Base-by-base conservation (phyloP, 2,888 invertebrate genomes). In the Mythimna loreyi region DNA sequence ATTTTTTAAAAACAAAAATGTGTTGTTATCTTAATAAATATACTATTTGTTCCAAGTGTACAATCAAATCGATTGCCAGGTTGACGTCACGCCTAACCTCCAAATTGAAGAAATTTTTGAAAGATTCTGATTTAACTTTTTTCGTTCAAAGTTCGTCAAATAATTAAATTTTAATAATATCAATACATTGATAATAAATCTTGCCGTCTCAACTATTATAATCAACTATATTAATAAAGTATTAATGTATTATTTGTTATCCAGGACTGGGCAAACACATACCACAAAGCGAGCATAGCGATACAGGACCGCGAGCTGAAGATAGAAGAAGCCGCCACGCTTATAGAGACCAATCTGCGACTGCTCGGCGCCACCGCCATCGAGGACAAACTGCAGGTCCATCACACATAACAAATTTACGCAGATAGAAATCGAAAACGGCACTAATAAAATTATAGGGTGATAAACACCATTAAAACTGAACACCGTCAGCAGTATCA, bases 351-450 rank as follows among this genome's bases (percentile, higher is more conserved):
- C 87, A 98, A 99, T 94, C 94, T 99, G 73, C 97, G 96, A 40
- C 95, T 99, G 45, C 96, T 99, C 58, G 99, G 99, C 8, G 99
- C 99, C 2, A 99, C 99, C 45, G 99, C 99, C 25, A 99, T 99
- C 84, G 99, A 99, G 94, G 99, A 99, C 93, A 99, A 99, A 92
- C 96, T 99, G 64, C 99, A 99, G 96, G 98, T 97, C 23, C 11
- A 43, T 3, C n/a, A 43, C 25, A 40, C 28, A 40, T 11, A 3
- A n/a, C 6, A 21, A 16, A 3, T 2, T 6, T 13, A n/a, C 16
- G 16, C 2, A 16, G 1, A 13, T 6, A 36, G 21, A 6, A 13
- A 3, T 21, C 2, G 8, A 23, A 21, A 56, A 21, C 8, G 8
- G 21, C n/a, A n/a, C 30, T 3, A 13, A 55, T 30, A 28, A 4